A percentile compares a stretch with the other conserved stretches of the same genome.
Conservation (phyloP, 2,797 vertebrate genomes). For the Etheostoma perlongum region DNA sequence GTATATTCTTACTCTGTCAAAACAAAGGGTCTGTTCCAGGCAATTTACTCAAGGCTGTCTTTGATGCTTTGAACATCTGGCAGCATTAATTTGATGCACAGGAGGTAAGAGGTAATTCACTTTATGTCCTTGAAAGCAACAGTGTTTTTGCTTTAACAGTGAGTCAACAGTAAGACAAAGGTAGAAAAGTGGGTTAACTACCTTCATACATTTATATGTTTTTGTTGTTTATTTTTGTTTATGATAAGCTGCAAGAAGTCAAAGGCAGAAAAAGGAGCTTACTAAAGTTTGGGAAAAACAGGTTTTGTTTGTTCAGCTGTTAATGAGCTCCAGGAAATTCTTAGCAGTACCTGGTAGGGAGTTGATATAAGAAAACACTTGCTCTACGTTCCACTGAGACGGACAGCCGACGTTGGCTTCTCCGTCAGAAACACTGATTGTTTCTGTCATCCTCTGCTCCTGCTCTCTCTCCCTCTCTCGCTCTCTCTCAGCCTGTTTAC, state of each 20-base stretch:
- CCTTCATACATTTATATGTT: neutral
- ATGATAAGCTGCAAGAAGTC: neutral
- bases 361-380: conserved; percentile 92
- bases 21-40: neutral
- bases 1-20: neutral
- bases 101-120: neutral
- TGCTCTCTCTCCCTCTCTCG: conserved; percentile 61
- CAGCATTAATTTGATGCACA: neutral
- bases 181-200: neutral
- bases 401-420: conserved; percentile 84
- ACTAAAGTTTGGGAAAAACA: neutral
- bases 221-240: neutral
- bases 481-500: conserved; percentile 86
- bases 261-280: neutral
- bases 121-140: conserved; percentile 1
- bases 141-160: neutral
- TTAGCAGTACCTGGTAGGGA: conserved; percentile 88
- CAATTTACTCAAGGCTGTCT: neutral
- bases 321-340: neutral
- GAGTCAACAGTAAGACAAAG: neutral
- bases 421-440: conserved; percentile 76
- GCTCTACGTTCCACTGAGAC: conserved; percentile 91
- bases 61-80: neutral
- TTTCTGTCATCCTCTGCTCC: conserved; percentile 80
- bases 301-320: neutral